Conservation (phyloP, 1,140 invertebrate genomes). For the Lasaia peninsularis region DNA sequence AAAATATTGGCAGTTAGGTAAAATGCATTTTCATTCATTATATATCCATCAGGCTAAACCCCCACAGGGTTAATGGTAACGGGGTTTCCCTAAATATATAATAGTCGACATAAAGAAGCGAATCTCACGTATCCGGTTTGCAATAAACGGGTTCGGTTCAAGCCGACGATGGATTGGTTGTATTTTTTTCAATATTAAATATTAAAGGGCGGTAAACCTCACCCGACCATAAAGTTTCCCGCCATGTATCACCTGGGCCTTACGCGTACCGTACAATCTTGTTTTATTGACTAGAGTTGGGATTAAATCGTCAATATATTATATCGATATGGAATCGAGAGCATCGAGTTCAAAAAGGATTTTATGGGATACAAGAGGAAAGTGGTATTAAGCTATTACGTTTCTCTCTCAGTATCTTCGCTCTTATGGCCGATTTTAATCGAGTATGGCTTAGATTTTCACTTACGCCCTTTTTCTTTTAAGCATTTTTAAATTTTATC, state of each 20-base stretch:
- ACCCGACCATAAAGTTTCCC: conserved; percentile 57
- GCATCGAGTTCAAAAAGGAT: background rate
- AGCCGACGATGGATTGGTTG: conserved; percentile 48
- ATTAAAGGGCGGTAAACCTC: conserved; percentile 67
- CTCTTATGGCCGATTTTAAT: too few species aligned
- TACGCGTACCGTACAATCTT: conserved; percentile 53
- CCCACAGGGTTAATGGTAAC: too few species aligned
- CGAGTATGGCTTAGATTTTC: too few species aligned
- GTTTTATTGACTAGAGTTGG: conserved; percentile 58
- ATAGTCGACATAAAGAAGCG: conserved; percentile 3
- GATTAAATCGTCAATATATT: conserved; percentile 28
- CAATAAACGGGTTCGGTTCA: conserved; percentile 16
- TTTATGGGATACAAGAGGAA: too few species aligned
- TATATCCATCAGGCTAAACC: too few species aligned
- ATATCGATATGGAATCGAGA: conserved; percentile 22
- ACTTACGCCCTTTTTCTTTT: too few species aligned
- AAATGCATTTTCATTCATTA: too few species aligned
- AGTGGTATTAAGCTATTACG: too few species aligned
- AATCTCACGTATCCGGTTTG: conserved; percentile 10
- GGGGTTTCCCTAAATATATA: background rate
- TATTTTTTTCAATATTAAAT: conserved; percentile 72
- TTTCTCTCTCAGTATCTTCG: too few species aligned
- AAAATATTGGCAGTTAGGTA: too few species aligned
- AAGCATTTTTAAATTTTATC: too few species aligned
- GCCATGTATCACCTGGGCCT: conserved; percentile 59